Evolutionary conservation across 2,797 vertebrate species (phyloP).

Genomic region (Mus caroli): DNA sequence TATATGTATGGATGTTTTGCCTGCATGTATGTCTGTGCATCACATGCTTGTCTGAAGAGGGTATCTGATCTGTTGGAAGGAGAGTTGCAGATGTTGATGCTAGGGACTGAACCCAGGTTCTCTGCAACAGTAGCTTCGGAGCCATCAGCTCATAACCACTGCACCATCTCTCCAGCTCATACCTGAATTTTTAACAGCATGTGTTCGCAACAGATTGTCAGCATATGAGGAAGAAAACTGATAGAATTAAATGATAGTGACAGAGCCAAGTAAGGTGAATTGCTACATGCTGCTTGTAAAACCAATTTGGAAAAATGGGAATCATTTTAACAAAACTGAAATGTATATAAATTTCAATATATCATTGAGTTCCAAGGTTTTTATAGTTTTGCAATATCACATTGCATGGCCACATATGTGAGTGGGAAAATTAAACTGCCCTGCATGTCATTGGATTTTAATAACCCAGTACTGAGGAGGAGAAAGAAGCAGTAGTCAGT

Average conservation of each 20-base stretch:
- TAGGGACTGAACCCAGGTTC: background rate
- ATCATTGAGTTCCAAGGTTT: background rate
- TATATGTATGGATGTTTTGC: background rate
- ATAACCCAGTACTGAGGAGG: background rate
- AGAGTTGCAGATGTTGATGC: background rate
- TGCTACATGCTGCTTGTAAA: background rate
- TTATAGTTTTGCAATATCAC: background rate
- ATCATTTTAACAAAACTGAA: slow-evolving; percentile 14
- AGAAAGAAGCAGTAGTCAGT: background rate
- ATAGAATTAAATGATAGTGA: background rate
- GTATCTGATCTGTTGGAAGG: background rate
- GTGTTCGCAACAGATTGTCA: background rate
- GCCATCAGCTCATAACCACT: background rate
- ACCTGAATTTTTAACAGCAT: background rate
- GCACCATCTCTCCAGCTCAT: background rate
- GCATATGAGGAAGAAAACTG: slow-evolving; percentile 15
- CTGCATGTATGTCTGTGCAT: background rate
- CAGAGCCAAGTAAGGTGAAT: background rate
- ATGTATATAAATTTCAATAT: background rate
- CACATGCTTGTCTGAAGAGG: background rate
- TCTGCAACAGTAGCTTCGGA: background rate
- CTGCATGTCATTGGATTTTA: background rate
- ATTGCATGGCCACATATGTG: background rate
- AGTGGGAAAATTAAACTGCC: slow-evolving; percentile 12
- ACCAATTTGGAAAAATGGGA: background rate